Evolutionary conservation across 2,797 vertebrate species (phyloP).

Genomic region (Protonibea diacanthus): DNA sequence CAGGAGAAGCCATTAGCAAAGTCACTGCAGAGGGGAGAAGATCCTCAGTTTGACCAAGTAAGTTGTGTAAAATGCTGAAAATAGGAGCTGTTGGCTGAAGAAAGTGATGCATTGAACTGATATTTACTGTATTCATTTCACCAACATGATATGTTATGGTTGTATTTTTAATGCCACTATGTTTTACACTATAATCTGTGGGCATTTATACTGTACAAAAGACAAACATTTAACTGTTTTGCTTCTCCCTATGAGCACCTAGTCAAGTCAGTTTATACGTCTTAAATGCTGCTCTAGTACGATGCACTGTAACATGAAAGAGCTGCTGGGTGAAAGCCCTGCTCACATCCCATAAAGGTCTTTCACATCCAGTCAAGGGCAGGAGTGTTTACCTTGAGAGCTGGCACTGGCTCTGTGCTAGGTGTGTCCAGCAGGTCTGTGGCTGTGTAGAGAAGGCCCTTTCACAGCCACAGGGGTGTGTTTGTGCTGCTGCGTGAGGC

Average conservation of each 20-base stretch:
- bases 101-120: background rate
- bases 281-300: slow-evolving; percentile 17
- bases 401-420: slow-evolving; percentile 59
- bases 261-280: background rate
- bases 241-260: background rate
- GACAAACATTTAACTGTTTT: background rate
- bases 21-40: slow-evolving; percentile 96
- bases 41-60: slow-evolving; percentile 98
- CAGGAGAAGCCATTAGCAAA: slow-evolving; percentile 97
- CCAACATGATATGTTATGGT: background rate
- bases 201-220: background rate
- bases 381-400: slow-evolving; percentile 80
- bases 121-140: background rate
- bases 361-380: slow-evolving; percentile 75
- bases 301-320: slow-evolving; percentile 43
- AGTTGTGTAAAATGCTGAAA: slow-evolving; percentile 65
- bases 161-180: background rate
- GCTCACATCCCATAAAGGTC: slow-evolving; percentile 79
- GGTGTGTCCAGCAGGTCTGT: slow-evolving; percentile 87
- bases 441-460: slow-evolving; percentile 88
- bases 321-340: slow-evolving; percentile 63
- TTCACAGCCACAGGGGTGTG: slow-evolving; percentile 90
- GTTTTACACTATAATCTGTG: background rate
- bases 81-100: background rate
- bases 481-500: slow-evolving; percentile 88